A percentile compares a stretch with the other conserved stretches of the same genome.
Evolutionary conservation across 1,140 invertebrate species (phyloP).

Genomic region (Cylas formicarius): DNA sequence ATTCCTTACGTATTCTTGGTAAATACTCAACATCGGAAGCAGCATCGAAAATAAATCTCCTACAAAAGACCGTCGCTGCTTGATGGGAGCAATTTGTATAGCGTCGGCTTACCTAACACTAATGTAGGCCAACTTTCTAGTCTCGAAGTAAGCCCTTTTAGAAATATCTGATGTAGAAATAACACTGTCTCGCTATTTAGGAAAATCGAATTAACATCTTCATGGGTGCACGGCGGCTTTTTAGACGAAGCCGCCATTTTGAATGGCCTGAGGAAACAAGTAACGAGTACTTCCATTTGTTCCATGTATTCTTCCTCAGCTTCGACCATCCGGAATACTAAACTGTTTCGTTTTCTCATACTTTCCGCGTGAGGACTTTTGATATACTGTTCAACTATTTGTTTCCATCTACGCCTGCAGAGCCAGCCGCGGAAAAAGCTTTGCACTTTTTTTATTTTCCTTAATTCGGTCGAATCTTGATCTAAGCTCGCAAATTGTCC

Average conservation of each 20-base stretch:
- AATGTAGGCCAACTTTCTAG: conserved; percentile 91
- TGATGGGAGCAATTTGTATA: background rate
- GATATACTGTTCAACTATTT: conserved; percentile 93
- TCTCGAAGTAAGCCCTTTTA: conserved; percentile 85
- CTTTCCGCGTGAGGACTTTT: conserved; percentile 90
- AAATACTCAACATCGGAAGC: conserved; percentile 87
- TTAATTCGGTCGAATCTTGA: conserved; percentile 50
- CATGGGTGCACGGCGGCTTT: conserved; percentile 87
- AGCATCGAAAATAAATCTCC: conserved; percentile 92
- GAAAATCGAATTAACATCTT: conserved; percentile 94
- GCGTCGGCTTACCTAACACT: conserved; percentile 58
- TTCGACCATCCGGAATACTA: conserved; percentile 90
- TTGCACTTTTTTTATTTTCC: conserved; percentile 92
- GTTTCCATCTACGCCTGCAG: conserved; percentile 88
- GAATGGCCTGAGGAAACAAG: conserved; percentile 86
- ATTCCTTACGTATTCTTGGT: conserved; percentile 91
- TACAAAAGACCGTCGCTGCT: conserved; percentile 42
- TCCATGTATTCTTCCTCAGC: conserved; percentile 87
- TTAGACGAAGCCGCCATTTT: conserved; percentile 93
- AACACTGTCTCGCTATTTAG: conserved; percentile 90
- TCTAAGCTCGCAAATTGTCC: conserved; percentile 25
- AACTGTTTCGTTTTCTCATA: conserved; percentile 88
- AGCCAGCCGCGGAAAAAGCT: conserved; percentile 93
- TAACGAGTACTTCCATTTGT: conserved; percentile 84
- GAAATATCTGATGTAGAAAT: conserved; percentile 91